These are phyloP conservation scores for Agapostemon virescens DNA, from an alignment of 2,888 invertebrate genomes.

Conservation along the genomic window DNA sequence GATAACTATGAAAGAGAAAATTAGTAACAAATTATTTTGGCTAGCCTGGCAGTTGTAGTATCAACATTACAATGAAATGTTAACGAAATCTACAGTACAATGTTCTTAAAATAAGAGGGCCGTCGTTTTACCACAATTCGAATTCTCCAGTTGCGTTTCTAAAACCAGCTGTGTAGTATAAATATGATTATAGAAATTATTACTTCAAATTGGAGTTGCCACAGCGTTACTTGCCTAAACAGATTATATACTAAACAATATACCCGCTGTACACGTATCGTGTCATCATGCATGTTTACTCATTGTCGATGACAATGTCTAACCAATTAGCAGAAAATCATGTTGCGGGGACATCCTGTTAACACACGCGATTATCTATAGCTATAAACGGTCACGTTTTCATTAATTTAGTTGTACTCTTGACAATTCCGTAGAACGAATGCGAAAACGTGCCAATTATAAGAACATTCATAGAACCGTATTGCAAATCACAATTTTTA, in stretches of 20 bases:
- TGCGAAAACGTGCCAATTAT: background rate
- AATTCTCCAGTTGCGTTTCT: no score
- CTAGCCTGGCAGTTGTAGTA: no score
- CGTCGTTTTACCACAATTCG: background rate
- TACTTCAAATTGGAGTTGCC: background rate
- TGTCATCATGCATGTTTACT: background rate
- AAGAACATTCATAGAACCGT: background rate
- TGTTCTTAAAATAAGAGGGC: background rate
- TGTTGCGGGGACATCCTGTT: conserved; percentile 1
- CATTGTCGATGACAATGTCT: conserved; percentile 5
- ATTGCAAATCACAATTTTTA: background rate
- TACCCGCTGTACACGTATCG: background rate
- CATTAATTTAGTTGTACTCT: background rate
- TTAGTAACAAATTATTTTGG: no score
- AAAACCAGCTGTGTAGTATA: background rate
- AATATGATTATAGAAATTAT: background rate
- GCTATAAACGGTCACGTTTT: background rate
- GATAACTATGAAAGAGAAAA: no score
- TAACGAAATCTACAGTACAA: background rate
- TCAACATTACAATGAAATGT: no score
- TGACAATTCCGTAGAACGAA: background rate
- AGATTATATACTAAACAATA: background rate
- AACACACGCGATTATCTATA: background rate
- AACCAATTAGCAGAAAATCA: background rate
- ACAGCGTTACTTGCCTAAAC: background rate